Base-by-base conservation (phyloP, 2,888 invertebrate genomes). In the Limnephilus auricula region DNA sequence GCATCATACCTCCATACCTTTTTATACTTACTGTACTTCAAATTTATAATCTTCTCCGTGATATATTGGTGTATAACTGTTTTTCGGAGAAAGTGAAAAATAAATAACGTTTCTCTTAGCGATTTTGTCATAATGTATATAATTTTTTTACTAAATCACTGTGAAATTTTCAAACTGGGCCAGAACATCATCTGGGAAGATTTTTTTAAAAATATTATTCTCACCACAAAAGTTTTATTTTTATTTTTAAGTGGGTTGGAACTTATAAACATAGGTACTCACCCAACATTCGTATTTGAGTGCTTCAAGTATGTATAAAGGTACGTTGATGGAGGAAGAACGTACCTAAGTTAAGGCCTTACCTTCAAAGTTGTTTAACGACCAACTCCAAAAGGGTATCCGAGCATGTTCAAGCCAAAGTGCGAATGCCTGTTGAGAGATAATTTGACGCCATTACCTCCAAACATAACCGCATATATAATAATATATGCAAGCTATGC, bases 341-440 rank as follows among this genome's bases (percentile, higher is more conserved):
- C 65, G 9, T 65, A 65, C 65, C n/a, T 65, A 65, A 65, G 65
- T 65, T 25, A n/a, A 65, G 65, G 65, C 65, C 9, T 25, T 65
- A 65, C 65, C 84, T 45, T 79, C 91, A 91, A 85, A 89, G 91
- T 80, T 89, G 89, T 91, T 91, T 91, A 89, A 91, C 84, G 91
- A 89, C 89, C 79, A 84, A 82, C 84, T 79, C 89, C 83, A 79
- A 50, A 79, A 89, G 82, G 85, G 89, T 85, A 79, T 50, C 25
- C 37, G 6, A 79, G 25, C 65, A 84, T 84, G 40, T 65, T 84
- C 83, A 40, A 34, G 82, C 90, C 65, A 65, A 80, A 91, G 91
- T 91, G 91, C 91, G 91, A 91, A 91, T 82, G 90, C 91, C 90
- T 91, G 91, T 91, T 90, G 50, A 34, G 90, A 90, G 87, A 65